Conservation (phyloP, 2,888 invertebrate genomes). For the Ectobius pallidus region DNA sequence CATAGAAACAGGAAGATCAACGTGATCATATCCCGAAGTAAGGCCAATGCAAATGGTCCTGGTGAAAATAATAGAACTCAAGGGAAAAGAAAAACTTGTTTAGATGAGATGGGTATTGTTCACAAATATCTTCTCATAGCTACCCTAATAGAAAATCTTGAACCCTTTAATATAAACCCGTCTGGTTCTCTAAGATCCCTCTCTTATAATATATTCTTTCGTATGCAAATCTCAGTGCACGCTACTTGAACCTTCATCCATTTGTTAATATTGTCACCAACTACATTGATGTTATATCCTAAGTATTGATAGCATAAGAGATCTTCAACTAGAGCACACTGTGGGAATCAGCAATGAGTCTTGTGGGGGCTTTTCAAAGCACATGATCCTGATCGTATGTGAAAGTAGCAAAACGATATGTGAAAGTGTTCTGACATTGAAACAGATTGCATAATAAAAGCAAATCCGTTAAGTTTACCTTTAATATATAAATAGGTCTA, state of each 20-base stretch:
- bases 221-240: background rate
- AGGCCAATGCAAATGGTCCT: background rate
- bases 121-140: constrained; percentile 10
- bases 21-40: background rate
- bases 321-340: too few species aligned
- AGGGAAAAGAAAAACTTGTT: constrained; percentile 14
- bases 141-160: background rate
- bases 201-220: background rate
- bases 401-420: too few species aligned
- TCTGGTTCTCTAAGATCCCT: too few species aligned
- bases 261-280: constrained; percentile 14
- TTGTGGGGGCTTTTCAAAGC: too few species aligned
- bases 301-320: background rate
- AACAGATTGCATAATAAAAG: too few species aligned
- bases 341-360: too few species aligned
- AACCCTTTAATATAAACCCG: too few species aligned
- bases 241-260: background rate
- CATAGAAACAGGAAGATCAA: background rate
- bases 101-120: constrained; percentile 5
- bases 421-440: too few species aligned
- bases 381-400: too few species aligned
- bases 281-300: background rate
- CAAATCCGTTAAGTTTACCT: too few species aligned
- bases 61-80: background rate
- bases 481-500: too few species aligned